Base-by-base conservation (phyloP, 1,140 invertebrate genomes). In the Sminthurinus signatus region DNA sequence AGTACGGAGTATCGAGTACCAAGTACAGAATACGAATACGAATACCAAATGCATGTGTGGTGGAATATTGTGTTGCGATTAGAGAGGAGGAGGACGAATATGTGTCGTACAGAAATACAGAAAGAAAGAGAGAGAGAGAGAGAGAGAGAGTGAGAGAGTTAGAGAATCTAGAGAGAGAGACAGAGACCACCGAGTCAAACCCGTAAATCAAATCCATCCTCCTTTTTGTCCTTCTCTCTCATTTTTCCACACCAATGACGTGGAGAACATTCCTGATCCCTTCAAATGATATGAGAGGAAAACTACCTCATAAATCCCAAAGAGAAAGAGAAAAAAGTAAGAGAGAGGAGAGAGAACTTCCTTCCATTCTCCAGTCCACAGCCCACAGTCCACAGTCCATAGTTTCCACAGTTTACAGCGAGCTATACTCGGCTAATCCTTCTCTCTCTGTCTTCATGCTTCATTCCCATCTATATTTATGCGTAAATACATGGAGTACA, bases 201-300 rank as follows among this genome's bases (percentile, higher is more conserved):
- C 50, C 50, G 50, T 52, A 52, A 52, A 52, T 52, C 50, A 52
- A 52, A 52, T 52, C 8, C 10, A 28, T 52, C 28, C 50, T 52
- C 28, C 28, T 46, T 46, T 46, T 46, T 46, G 44, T 46, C 44
- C 44, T 52, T 52, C 28, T 52, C 50, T 52, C 46, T 52, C 50
- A 29, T 52, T 52, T 52, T 52, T 52, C 50, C 50, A 52, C 50
- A 52, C 50, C 50, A 52, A 29, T 52, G 50, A 52, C 50, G 25
- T 28, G 23, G 50, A 52, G 50, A 52, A 28, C 50, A 52, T 52
- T 52, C 28, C 50, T 52, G 50, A 52, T 52, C 50, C 50, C 50
- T 52, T 52, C 23, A 52, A 52, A 52, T 52, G 50, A 52, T 52
- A 52, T 23, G 50, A 52, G 50, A 52, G 50, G 50, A 29, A 52